These are phyloP conservation scores for Drosophila phalerata DNA, from an alignment of 2,888 invertebrate species.

Conservation along the genomic window DNA sequence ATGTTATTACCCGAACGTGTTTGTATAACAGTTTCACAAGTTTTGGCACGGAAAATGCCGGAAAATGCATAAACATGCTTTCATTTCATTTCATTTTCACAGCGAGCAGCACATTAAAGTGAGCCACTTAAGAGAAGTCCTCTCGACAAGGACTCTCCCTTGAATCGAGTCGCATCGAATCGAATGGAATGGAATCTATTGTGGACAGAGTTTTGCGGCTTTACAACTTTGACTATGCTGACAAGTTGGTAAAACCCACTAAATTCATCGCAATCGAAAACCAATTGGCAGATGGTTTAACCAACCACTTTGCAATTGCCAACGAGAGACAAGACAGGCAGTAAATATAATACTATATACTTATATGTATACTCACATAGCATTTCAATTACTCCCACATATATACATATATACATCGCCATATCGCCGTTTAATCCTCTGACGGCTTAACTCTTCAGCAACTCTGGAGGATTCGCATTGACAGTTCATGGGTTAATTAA, in stretches of 20 bases:
- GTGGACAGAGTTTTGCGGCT: constrained; percentile 27
- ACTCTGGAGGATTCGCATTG: constrained; percentile 26
- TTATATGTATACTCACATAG: constrained; percentile 19
- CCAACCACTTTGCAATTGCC: constrained; percentile 27
- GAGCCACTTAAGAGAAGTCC: constrained; percentile 31
- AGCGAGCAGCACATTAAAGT: constrained; percentile 48
- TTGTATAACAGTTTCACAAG: constrained; percentile 71
- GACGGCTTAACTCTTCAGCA: constrained; percentile 49
- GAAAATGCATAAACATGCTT: constrained; percentile 71
- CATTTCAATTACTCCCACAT: constrained; percentile 58
- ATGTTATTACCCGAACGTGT: constrained; percentile 74
- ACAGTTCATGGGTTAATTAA: constrained; percentile 62
- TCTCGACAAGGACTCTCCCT: not conserved
- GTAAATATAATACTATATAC: constrained; percentile 52
- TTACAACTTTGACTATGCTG: constrained; percentile 45
- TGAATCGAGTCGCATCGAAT: constrained; percentile 20
- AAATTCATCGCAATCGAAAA: constrained; percentile 36
- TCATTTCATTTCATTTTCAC: constrained; percentile 41
- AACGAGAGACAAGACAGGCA: constrained; percentile 21
- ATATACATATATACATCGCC: constrained; percentile 24
- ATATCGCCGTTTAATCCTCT: constrained; percentile 41
- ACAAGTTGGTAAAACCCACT: constrained; percentile 51
- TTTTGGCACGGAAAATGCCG: constrained; percentile 47
- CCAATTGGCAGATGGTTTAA: constrained; percentile 60
- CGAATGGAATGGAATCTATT: constrained; percentile 39